These are phyloP conservation scores for Chondrilla cf. caribensis DNA, from an alignment of 37 sponge, comb jelly and placozoan genomes.

Conservation along the genomic window DNA sequence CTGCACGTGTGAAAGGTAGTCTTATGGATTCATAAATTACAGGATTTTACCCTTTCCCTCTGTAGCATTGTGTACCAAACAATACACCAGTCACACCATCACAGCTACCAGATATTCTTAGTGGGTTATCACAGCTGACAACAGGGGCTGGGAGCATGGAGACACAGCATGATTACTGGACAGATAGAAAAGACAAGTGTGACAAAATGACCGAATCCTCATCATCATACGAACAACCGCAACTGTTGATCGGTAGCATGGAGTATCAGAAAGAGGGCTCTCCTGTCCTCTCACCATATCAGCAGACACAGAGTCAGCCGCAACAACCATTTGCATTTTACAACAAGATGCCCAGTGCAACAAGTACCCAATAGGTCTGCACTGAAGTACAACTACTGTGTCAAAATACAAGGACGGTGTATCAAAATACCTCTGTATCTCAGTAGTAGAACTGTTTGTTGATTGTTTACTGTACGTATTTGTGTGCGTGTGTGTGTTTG, in stretches of 20 bases:
- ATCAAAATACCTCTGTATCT: too few relatives aligned
- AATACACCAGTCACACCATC: slow-evolving; percentile 90
- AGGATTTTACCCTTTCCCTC: background rate
- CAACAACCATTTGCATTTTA: slow-evolving; percentile 3
- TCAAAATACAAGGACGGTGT: too few relatives aligned
- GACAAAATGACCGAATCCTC: background rate
- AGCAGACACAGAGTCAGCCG: background rate
- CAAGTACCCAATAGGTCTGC: too few relatives aligned
- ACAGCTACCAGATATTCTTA: slow-evolving; percentile 61
- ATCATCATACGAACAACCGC: background rate
- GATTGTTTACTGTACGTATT: too few relatives aligned
- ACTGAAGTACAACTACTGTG: too few relatives aligned
- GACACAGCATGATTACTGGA: background rate
- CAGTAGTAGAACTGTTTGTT: too few relatives aligned
- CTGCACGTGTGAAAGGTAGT: too few relatives aligned
- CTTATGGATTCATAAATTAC: background rate
- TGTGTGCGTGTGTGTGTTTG: too few relatives aligned
- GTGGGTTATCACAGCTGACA: slow-evolving; percentile 17
- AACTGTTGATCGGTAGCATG: background rate
- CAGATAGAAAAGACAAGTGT: slow-evolving; percentile 15
- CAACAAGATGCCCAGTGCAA: background rate
- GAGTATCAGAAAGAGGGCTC: background rate
- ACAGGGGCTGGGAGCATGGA: background rate
- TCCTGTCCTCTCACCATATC: background rate
- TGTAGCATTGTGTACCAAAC: slow-evolving; percentile 58